phyloP scores from a whole-genome alignment of 2,888 invertebrate genomes.

The Melanchra persicariae region DNA sequence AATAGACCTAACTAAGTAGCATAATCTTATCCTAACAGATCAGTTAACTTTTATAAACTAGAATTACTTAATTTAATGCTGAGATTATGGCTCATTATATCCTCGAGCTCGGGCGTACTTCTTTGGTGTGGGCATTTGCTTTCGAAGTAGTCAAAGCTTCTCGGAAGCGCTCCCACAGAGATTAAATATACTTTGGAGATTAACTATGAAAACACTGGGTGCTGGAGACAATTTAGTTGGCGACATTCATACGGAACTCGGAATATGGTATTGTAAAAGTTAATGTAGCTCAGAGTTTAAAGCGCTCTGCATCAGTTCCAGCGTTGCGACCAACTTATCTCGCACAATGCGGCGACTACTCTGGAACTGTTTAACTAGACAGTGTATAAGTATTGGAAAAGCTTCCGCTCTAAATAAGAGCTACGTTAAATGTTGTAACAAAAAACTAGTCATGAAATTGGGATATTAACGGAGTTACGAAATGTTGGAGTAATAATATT shows the following conservation, averaged over 20 bases:
- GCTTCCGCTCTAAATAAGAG: neutral
- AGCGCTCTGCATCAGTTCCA: constrained; percentile 3
- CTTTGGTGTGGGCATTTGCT: neutral
- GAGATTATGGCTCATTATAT: neutral
- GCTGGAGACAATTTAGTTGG: constrained; percentile 5
- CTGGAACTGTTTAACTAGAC: constrained; percentile 2
- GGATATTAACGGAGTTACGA: too few species aligned
- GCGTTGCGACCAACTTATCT: constrained; percentile 2
- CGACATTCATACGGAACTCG: neutral
- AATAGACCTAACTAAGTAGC: too few species aligned
- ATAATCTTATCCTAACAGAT: too few species aligned
- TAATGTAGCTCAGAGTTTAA: constrained; percentile 15
- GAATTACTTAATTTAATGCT: neutral
- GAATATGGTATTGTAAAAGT: constrained; percentile 23
- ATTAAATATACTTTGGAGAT: constrained; percentile 4
- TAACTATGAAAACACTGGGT: neutral
- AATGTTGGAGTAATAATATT: too few species aligned
- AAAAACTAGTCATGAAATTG: too few species aligned
- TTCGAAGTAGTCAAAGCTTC: neutral
- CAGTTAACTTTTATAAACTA: too few species aligned
- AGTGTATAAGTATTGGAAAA: neutral
- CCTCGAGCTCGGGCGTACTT: too few species aligned
- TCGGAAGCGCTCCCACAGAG: neutral
- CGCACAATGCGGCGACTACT: neutral
- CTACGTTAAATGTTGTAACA: too few species aligned